phyloP scores from a whole-genome alignment of 2,797 vertebrate genomes.

The Cryptoprocta ferox region DNA sequence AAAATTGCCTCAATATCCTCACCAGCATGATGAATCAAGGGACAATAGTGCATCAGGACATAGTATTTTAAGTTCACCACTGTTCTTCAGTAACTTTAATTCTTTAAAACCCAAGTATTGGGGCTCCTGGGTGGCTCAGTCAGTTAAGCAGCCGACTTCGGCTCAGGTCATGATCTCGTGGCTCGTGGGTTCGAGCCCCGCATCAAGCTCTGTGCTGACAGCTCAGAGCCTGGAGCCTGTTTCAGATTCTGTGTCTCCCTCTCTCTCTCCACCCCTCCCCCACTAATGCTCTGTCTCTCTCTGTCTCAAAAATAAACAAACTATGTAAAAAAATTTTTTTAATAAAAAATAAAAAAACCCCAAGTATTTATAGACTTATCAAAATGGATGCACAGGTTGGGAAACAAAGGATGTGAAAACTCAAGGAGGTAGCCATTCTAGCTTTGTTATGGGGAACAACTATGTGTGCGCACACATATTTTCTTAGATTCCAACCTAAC shows the following conservation, averaged over 20 bases:
- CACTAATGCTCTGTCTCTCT: too few species aligned
- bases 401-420: constrained; percentile 63
- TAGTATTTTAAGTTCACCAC: neutral
- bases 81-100: constrained; percentile 42
- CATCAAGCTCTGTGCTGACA: too few species aligned
- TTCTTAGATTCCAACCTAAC: constrained; percentile 49
- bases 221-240: too few species aligned
- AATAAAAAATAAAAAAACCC: too few species aligned
- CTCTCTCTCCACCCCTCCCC: too few species aligned
- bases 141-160: too few species aligned
- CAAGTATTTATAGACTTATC: constrained; percentile 41
- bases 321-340: too few species aligned
- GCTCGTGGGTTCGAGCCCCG: too few species aligned
- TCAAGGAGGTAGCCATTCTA: neutral
- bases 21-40: constrained; percentile 9
- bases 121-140: too few species aligned
- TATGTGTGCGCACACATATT: neutral
- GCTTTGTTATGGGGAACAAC: constrained; percentile 30
- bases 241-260: too few species aligned
- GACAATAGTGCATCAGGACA: neutral
- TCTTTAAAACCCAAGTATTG: constrained; percentile 38
- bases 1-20: neutral
- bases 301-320: too few species aligned
- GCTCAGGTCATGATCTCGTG: too few species aligned
- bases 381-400: constrained; percentile 2